These are phyloP conservation scores for Adrianichthys oophorus DNA, from an alignment of 2,797 vertebrate species.

Conservation along the genomic window DNA sequence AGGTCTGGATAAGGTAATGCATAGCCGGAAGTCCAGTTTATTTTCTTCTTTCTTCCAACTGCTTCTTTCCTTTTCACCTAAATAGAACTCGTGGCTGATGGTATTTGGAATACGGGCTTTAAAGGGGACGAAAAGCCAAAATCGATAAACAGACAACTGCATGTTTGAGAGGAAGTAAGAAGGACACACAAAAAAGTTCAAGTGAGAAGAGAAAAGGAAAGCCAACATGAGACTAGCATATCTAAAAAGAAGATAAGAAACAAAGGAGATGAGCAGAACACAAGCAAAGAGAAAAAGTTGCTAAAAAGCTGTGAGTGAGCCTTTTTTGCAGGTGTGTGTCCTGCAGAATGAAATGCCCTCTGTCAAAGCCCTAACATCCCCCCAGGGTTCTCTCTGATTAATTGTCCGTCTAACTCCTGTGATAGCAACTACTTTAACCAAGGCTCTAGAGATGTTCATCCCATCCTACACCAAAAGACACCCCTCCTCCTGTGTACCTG, in stretches of 20 bases:
- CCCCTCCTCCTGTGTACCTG: conserved; percentile 32
- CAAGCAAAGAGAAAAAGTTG: conserved; percentile 29
- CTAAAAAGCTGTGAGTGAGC: conserved; percentile 29
- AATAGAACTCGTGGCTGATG: not conserved
- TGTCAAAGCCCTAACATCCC: conserved; percentile 69
- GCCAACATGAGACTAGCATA: not conserved
- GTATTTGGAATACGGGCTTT: conserved; percentile 46
- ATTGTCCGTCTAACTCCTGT: conserved; percentile 76
- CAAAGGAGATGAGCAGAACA: conserved; percentile 15
- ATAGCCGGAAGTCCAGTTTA: conserved; percentile 48
- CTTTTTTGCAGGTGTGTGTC: conserved; percentile 52
- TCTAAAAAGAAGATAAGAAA: conserved; percentile 6
- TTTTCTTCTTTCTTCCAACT: conserved; percentile 17
- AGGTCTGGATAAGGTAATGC: conserved; percentile 46
- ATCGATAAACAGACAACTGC: conserved; percentile 22
- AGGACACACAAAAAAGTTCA: not conserved
- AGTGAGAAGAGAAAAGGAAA: not conserved
- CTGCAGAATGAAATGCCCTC: conserved; percentile 72
- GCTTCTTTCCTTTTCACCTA: conserved; percentile 12
- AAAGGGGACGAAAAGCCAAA: conserved; percentile 35
- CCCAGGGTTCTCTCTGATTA: conserved; percentile 77
- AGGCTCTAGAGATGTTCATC: conserved; percentile 69
- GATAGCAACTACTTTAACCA: conserved; percentile 77
- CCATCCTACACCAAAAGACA: conserved; percentile 56
- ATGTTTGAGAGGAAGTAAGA: conserved; percentile 24